These are phyloP conservation scores for Lepidostoma basale DNA, from an alignment of 1,140 invertebrate genomes.

Conservation along the genomic window DNA sequence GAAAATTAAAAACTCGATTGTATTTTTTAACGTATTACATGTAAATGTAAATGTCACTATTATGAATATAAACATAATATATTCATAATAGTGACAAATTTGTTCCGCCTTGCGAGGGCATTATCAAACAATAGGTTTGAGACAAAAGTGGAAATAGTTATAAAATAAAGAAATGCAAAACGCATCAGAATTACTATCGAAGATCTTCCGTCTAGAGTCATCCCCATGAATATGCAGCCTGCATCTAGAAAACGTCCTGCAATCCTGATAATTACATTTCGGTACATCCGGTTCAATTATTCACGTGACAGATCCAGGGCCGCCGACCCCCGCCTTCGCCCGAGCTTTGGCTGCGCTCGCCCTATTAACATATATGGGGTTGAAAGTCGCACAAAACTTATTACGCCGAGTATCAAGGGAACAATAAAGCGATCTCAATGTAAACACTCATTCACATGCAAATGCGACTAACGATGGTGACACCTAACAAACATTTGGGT, in stretches of 20 bases:
- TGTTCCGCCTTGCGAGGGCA: too few relatives aligned
- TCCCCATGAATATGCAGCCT: neutral
- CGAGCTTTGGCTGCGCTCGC: neutral
- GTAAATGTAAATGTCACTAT: too few relatives aligned
- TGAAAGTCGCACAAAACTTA: conserved; percentile 42
- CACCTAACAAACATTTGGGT: conserved; percentile 16
- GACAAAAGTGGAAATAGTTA: too few relatives aligned
- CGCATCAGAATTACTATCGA: too few relatives aligned
- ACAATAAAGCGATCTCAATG: conserved; percentile 44
- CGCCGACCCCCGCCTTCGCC: conserved; percentile 4
- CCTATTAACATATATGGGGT: neutral
- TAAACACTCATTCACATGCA: conserved; percentile 46
- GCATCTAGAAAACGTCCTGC: neutral
- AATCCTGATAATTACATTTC: conserved; percentile 9
- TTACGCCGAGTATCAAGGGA: conserved; percentile 41
- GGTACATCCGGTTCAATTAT: conserved; percentile 36
- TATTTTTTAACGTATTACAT: too few relatives aligned
- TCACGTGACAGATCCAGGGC: conserved; percentile 36
- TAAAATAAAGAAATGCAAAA: too few relatives aligned
- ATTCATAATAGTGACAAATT: too few relatives aligned
- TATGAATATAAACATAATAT: too few relatives aligned
- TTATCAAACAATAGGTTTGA: too few relatives aligned
- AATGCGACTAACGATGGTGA: conserved; percentile 40
- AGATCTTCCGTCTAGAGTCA: too few relatives aligned
- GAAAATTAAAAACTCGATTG: too few relatives aligned